Percentiles rank a stretch among this genome's conserved stretches.
These are phyloP conservation scores for Ursus arctos DNA, from an alignment of 2,113 vertebrate genomes.

Conservation along the genomic window DNA sequence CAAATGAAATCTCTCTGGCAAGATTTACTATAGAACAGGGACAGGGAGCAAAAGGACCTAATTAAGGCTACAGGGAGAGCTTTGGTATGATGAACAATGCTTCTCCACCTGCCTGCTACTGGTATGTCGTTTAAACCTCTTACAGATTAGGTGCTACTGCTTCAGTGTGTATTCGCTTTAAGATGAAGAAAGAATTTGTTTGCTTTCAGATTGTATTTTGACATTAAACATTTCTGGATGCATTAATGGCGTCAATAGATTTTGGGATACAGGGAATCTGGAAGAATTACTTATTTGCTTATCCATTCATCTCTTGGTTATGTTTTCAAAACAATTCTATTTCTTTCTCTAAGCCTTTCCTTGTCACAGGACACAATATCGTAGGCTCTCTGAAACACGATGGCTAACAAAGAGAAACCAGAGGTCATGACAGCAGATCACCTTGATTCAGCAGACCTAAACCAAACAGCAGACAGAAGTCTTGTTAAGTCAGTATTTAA, in stretches of 20 bases:
- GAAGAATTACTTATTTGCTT: background rate
- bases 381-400: background rate
- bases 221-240: conserved; percentile 3
- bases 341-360: background rate
- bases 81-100: background rate
- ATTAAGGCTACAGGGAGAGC: background rate
- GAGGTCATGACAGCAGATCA: background rate
- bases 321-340: background rate
- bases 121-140: background rate
- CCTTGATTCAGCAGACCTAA: background rate
- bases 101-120: background rate
- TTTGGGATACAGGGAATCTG: background rate
- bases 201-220: background rate
- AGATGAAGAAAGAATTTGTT: background rate
- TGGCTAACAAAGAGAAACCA: background rate
- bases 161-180: background rate
- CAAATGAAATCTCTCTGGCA: background rate
- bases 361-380: background rate
- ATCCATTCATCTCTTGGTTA: background rate
- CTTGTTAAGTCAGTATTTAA: background rate
- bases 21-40: background rate
- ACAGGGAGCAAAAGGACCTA: background rate
- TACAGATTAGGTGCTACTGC: background rate
- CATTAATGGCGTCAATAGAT: background rate
- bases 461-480: background rate